Percentiles rank a stretch among this genome's conserved stretches.
Evolutionary conservation across 2,888 invertebrate genomes (phyloP).

Genomic region (Biston betularia): DNA sequence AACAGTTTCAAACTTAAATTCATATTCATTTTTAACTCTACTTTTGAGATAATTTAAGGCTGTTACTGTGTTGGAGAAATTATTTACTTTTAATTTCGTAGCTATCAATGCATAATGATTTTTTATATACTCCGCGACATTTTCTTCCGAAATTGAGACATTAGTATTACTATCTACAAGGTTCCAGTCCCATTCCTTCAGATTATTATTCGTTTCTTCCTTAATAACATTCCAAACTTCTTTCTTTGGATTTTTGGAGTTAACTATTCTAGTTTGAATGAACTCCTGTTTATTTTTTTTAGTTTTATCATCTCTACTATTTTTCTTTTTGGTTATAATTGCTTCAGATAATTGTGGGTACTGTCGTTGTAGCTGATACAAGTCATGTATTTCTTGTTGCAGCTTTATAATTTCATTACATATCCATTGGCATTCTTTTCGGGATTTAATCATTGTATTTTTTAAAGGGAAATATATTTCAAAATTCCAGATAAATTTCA

Average conservation of each 20-base stretch:
- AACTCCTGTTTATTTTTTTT: not conserved
- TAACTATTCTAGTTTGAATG: not conserved
- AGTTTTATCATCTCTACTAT: not conserved
- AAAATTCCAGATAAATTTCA: not conserved
- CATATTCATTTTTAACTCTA: not conserved
- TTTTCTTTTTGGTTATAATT: not conserved
- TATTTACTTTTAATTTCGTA: not conserved
- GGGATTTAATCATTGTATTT: not conserved
- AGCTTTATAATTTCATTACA: constrained; percentile 4
- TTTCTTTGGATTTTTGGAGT: constrained; percentile 2
- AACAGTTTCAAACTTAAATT: constrained; percentile 1
- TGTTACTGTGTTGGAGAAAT: not conserved
- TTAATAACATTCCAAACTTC: constrained; percentile 10
- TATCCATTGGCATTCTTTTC: not conserved
- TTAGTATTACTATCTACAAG: not conserved
- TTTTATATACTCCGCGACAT: constrained; percentile 2
- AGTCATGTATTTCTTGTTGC: constrained; percentile 9
- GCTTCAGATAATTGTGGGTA: not conserved
- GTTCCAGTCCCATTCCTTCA: constrained; percentile 6
- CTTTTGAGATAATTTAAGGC: not conserved
- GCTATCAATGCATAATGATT: not conserved
- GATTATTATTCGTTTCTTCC: constrained; percentile 5
- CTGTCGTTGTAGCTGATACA: constrained; percentile 7
- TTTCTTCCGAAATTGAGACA: not conserved
- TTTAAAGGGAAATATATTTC: not conserved